These are phyloP conservation scores for Nymphalis io DNA, from an alignment of 1,140 invertebrate genomes.

Conservation along the genomic window DNA sequence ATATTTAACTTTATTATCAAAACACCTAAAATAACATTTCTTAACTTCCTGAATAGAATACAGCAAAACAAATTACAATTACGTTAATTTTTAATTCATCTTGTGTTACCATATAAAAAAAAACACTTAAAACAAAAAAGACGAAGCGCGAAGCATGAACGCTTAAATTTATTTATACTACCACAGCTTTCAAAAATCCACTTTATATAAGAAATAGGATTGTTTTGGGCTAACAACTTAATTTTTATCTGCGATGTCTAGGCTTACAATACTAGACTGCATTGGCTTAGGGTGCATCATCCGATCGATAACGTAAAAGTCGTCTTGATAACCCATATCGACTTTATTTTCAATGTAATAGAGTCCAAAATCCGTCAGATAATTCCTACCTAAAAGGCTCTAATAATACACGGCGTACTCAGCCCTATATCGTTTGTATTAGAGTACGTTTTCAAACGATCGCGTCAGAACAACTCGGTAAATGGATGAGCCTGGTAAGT, in stretches of 20 bases:
- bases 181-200: conserved; percentile 1
- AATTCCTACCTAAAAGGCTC: conserved; percentile 3
- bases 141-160: neutral
- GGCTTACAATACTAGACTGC: conserved; percentile 25
- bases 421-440: neutral
- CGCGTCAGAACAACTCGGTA: neutral
- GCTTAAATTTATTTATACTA: neutral
- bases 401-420: neutral
- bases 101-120: no score
- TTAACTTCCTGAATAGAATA: no score
- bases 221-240: conserved; percentile 20
- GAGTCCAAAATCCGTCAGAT: conserved; percentile 25
- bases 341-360: conserved; percentile 20
- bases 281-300: conserved; percentile 28
- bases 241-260: conserved; percentile 17
- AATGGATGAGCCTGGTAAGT: conserved; percentile 7
- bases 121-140: no score
- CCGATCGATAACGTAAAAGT: conserved; percentile 26
- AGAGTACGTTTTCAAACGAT: conserved; percentile 1
- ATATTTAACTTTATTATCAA: no score
- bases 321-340: conserved; percentile 13
- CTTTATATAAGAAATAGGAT: conserved; percentile 11
- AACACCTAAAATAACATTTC: no score
- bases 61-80: no score
- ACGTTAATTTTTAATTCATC: no score